Evolutionary conservation across 2,888 invertebrate species (phyloP), one percentile per base, ranked within the genome.

Genomic region (Neoitamus cyanurus): DNA sequence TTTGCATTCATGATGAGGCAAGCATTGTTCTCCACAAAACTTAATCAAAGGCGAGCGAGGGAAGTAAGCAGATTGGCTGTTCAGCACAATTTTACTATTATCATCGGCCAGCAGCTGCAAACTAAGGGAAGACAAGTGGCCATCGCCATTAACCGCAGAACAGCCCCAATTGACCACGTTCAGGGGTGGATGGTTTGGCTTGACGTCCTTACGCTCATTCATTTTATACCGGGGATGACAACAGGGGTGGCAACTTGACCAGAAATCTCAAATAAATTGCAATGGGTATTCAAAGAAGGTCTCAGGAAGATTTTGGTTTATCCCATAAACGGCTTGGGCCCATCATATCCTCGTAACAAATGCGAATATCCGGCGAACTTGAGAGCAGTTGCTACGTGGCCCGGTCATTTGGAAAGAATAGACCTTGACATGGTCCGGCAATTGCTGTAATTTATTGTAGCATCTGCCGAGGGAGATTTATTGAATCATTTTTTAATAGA

Each of bases 61-160:
- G 30, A 31, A 30, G 30, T 70, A 70, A 70, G n/a, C 70, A 31
- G 30, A 31, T 58, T 58, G 58, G 25, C 58, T 58, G 58, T 58
- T 58, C 58, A 58, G 58, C 58, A 58, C 7, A 58, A 58, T 58
- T 58, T 20, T 25, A 70, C 13, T 31, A 70, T 70, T 70, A 70
- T 70, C 13, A 30, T 70, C 30, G 30, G 6, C 31, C 31, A 70
- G 25, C 31, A 31, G 31, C 31, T 70, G 70, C 30, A 70, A 30
- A 13, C 30, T 28, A 20, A 3, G 30, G 9, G 58, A 70, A 70
- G 70, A 70, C 70, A 70, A 70, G 70, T 70, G 31, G 30, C 15
- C 70, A 31, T 31, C 31, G 31, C 70, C 70, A 70, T 70, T 70
- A 70, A 31, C 70, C 30, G 31, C 70, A 70, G 70, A 70, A 70